Evolutionary conservation across 2,797 vertebrate genomes (phyloP), one percentile per base, ranked within the genome.

Genomic region (Hephaestus fuliginosus): DNA sequence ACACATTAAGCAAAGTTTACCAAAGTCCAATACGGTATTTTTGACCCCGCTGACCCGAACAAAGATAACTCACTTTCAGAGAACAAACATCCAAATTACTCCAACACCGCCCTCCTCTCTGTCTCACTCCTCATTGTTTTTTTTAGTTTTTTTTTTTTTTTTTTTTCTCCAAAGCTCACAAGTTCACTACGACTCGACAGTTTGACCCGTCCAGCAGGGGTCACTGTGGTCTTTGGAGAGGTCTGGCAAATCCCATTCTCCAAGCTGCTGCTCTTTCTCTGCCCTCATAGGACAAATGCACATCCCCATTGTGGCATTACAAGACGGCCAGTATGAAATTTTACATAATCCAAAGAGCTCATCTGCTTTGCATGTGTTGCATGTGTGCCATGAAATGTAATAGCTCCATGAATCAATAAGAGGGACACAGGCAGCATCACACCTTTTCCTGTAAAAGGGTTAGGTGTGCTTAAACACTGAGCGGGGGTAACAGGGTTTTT

Each of bases 131-230:
- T 15, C 63, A 20, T 66, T 43, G 55, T 6, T 61, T 15, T 33
- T 62, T 67, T 28, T 7, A 25, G 25, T 25, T 8, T 9, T 9
- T 9, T 9, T 39, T 39, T 39, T 39, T 39, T 39, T 39, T 39
- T 39, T 39, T 8, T 39, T 39, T 8, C 8, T 39, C 8, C 11
- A 39, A 55, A 67, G 30, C 53, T 63, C 30, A 7, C 43, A 55
- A 74, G 67, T 81, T 82, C 12, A 78, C 17, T 70, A 25, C 44
- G 70, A 39, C 56, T 63, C n/a, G 60, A 57, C 70, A 70, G 53
- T 81, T 86, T 86, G 90, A 91, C 93, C 93, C 56, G 17, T 91
- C 94, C 95, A 95, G 92, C 88, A 96, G 95, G 94, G 91, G 95
- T 95, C 95, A 95, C 94, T 95, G 92, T 95, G 92, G 91, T 88